Percentiles rank a stretch among this genome's conserved stretches.
phyloP scores from a whole-genome alignment of 2,797 vertebrate species.

The Sciurus carolinensis region DNA sequence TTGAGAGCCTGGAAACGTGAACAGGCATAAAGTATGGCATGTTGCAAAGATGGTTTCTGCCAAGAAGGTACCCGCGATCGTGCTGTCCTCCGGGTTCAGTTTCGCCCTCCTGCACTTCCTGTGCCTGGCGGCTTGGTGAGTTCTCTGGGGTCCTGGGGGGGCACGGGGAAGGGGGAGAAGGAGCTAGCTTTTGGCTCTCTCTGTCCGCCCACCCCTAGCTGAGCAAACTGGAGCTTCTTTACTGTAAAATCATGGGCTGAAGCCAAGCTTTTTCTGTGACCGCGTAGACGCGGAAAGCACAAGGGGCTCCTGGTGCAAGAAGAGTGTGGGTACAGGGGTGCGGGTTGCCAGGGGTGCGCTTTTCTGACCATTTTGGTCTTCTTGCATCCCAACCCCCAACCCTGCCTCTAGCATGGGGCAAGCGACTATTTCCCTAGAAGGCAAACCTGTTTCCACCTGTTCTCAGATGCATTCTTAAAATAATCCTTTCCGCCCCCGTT shows the following conservation, averaged over 20 bases:
- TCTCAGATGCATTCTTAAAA: conserved; percentile 70
- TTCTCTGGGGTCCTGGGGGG: conserved; percentile 75
- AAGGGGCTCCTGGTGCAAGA: neutral
- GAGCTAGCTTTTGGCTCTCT: neutral
- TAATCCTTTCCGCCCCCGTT: conserved; percentile 14
- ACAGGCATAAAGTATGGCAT: conserved; percentile 96
- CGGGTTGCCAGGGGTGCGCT: neutral
- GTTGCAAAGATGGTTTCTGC: conserved; percentile 95
- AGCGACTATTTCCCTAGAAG: conserved; percentile 66
- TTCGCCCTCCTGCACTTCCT: conserved; percentile 94
- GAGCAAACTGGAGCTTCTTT: neutral
- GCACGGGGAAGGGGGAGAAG: neutral
- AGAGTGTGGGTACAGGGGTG: neutral
- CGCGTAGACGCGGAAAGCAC: neutral
- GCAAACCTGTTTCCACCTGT: conserved; percentile 76
- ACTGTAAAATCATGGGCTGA: neutral
- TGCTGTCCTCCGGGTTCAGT: conserved; percentile 91
- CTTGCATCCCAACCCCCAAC: neutral
- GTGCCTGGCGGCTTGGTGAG: conserved; percentile 96
- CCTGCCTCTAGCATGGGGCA: conserved; percentile 56
- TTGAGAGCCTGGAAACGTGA: conserved; percentile 91
- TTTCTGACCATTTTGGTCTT: neutral
- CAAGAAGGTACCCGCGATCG: conserved; percentile 95
- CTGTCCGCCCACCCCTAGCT: neutral
- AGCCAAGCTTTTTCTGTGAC: neutral